Base-by-base conservation (phyloP, 2,797 vertebrate species). In the Heterohyrax brucei region DNA sequence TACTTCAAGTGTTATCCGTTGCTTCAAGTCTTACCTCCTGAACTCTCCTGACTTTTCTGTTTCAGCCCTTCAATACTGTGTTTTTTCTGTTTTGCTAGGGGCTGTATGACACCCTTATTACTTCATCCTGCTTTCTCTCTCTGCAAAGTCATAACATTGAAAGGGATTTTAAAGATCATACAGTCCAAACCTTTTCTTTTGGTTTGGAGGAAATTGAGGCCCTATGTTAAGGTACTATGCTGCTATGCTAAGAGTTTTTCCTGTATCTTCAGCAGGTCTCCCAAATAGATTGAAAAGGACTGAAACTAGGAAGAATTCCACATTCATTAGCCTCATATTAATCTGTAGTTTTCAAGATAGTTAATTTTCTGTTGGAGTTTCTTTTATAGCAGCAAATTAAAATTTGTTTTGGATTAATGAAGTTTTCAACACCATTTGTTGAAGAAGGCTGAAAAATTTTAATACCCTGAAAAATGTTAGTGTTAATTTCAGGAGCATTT, bases 101-200 rank as follows among this genome's bases (percentile, higher is more conserved):
- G 76, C 87, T 80, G 1, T 87, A 66, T 89, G 72, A n/a, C 75
- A 64, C 39, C 89, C 59, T 95, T 89, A 33, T 21, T 84, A 70
- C 48, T 96, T 95, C 62, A 91, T 89, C 46, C 85, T 97, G 48
- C 87, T 96, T 96, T 95, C 95, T 96, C 83, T 95, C 39, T 95
- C 89, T 96, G 56, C 94, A 97, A 96, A 97, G 80, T 84, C 93
- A 88, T 92, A 93, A 94, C 93, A 88, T 48, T 84, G 83, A 83
- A 97, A 97, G 91, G 95, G 94, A 95, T 80, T 56, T 87, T 97
- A 95, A 79, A 86, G 75, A 93, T 81, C 77, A 92, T 88, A 80
- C 89, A 91, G 22, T 94, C 76, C 56, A 93, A 91, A 87, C 61
- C 90, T 95, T 97, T 96, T 95, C 85, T 95, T 97, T 97, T 81